Conservation (phyloP, 1,140 invertebrate genomes). For the Drosophila simulans region DNA sequence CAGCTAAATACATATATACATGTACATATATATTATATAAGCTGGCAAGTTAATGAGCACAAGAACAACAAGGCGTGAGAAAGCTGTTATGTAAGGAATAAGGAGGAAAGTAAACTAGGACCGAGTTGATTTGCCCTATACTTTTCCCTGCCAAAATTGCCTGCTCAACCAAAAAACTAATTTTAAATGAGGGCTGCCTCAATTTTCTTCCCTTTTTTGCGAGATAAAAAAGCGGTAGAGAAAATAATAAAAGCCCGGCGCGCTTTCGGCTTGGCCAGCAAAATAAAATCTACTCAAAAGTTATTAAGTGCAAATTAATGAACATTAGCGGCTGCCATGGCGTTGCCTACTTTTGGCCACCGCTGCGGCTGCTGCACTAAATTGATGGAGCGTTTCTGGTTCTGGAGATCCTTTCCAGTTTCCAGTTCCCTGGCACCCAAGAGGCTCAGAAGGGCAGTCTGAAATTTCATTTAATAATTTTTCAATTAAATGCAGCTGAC, state of each 20-base stretch:
- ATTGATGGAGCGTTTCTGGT: slow-evolving; percentile 29
- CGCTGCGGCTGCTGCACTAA: slow-evolving; percentile 49
- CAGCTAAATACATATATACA: slow-evolving; percentile 7
- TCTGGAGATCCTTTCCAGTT: slow-evolving; percentile 2
- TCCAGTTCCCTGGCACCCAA: background rate
- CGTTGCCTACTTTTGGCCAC: slow-evolving; percentile 64
- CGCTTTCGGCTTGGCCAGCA: slow-evolving; percentile 36
- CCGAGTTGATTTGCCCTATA: slow-evolving; percentile 37
- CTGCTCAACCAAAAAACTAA: slow-evolving; percentile 66
- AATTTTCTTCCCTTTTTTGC: slow-evolving; percentile 23
- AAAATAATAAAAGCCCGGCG: slow-evolving; percentile 23
- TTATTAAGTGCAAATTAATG: slow-evolving; percentile 82
- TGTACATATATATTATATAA: slow-evolving; percentile 37
- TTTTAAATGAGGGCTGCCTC: slow-evolving; percentile 48
- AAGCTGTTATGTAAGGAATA: slow-evolving; percentile 36
- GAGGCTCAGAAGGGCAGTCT: slow-evolving; percentile 25
- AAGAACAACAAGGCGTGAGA: slow-evolving; percentile 40
- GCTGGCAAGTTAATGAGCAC: slow-evolving; percentile 73
- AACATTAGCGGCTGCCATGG: slow-evolving; percentile 70
- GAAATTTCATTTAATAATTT: slow-evolving; percentile 81
- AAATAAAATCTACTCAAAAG: slow-evolving; percentile 77
- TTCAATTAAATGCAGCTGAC: slow-evolving; percentile 78
- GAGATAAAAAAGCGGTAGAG: slow-evolving; percentile 31
- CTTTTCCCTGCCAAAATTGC: slow-evolving; percentile 50
- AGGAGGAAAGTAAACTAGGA: slow-evolving; percentile 29